Evolutionary conservation across 2,797 vertebrate genomes (phyloP).

Genomic region (Anisognathus igniventris): DNA sequence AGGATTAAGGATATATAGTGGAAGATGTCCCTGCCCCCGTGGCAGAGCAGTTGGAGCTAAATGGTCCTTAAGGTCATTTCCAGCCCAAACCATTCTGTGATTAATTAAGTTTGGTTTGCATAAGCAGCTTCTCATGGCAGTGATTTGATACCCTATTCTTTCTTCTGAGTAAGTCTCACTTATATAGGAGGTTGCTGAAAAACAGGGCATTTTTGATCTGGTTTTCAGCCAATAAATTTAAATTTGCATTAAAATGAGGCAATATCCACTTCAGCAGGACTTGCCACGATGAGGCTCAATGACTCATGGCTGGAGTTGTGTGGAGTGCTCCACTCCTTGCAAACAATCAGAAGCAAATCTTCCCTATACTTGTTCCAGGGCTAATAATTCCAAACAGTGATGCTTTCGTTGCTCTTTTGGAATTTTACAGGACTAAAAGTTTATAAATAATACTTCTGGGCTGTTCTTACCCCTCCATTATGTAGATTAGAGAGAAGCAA

Average conservation of each 20-base stretch:
- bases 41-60: not conserved
- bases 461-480: not conserved
- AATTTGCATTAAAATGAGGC: not conserved
- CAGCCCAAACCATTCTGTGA: not conserved
- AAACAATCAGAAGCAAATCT: not conserved
- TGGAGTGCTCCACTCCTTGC: not conserved
- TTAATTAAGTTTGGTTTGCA: not conserved
- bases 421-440: not conserved
- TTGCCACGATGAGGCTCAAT: not conserved
- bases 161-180: not conserved
- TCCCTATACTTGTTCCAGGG: not conserved
- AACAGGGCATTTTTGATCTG: accelerated
- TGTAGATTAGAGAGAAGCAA: not conserved
- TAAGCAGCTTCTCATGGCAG: not conserved
- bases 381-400: not conserved
- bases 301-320: not conserved
- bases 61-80: not conserved
- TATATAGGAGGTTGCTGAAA: not conserved
- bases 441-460: not conserved
- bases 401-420: not conserved
- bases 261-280: not conserved
- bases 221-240: not conserved
- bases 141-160: not conserved
- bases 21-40: accelerated
- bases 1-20: accelerated